Evolutionary conservation across 2,888 invertebrate genomes (phyloP), one percentile per base, ranked within the genome.

Genomic region (Venusia cambrica): DNA sequence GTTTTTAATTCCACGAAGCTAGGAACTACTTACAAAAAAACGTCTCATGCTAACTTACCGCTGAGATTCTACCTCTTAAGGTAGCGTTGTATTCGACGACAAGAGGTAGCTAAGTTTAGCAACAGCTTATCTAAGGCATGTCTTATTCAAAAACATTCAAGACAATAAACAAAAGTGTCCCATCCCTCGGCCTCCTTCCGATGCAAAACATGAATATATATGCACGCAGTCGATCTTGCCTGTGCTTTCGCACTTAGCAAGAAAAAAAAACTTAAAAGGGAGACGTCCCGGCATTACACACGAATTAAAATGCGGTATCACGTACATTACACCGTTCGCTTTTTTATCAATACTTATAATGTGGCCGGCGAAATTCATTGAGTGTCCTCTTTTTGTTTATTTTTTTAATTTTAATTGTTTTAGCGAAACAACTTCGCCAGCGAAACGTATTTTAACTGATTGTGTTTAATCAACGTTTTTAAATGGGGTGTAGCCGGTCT

Each of bases 281-380:
- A 73, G 68, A 75, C 62, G 66, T 67, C 45, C 62, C 60, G 53
- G 62, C 68, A 73, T 79, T 77, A 81, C 65, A 51, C 56, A 54
- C 54, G 66, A 74, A 80, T 84, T 81, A 78, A 83, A 83, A 85
- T 87, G 84, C 85, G 73, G 68, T 73, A 81, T 84, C 85, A 87
- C 85, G 85, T 73, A 75, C 78, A 75, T 81, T 73, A 75, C 68
- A 66, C 55, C 54, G 66, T 67, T 63, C 60, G 52, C 62, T 75
- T 74, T 71, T 70, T 77, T 75, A 74, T 72, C 74, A 75, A 76
- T 78, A 75, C 69, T 73, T 73, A 70, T 56, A 67, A 73, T 71
- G 62, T 65, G 66, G 52, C 62, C 65, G 51, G 54, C 31, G 60
- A 45, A 61, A 64, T 51, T 48, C 43, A 57, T 65, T 42, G 70